Evolutionary conservation across 1,140 invertebrate species (phyloP).

Genomic region (Panonychus citri): DNA sequence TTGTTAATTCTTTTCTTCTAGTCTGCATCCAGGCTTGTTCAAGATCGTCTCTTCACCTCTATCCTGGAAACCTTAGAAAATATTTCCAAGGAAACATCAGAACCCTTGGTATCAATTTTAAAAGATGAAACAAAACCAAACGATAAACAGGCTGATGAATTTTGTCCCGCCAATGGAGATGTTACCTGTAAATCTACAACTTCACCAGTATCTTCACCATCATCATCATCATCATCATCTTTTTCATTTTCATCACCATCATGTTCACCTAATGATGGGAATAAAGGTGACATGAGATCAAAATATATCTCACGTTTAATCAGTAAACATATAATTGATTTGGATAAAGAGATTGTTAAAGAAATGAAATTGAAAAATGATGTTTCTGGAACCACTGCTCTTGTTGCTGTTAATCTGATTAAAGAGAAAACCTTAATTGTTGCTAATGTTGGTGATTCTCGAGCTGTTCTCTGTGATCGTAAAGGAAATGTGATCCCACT

Average conservation of each 20-base stretch:
- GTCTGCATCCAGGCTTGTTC: slow-evolving; percentile 74
- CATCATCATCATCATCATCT: no score
- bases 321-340: background rate
- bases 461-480: slow-evolving; percentile 77
- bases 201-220: no score
- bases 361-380: slow-evolving; percentile 7
- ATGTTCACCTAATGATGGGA: no score
- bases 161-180: no score
- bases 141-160: background rate
- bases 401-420: slow-evolving; percentile 61
- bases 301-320: background rate
- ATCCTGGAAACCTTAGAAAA: slow-evolving; percentile 1
- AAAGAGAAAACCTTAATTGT: slow-evolving; percentile 45
- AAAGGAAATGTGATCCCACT: slow-evolving; percentile 68
- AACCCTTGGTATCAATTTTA: background rate
- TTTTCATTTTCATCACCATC: no score
- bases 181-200: no score
- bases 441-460: slow-evolving; percentile 84
- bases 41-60: slow-evolving; percentile 49
- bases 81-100: background rate
- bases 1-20: slow-evolving; percentile 15
- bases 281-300: background rate
- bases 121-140: background rate
- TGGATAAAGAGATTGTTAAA: background rate
- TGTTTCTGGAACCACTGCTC: slow-evolving; percentile 54